phyloP scores from a whole-genome alignment of 37 sponge, comb jelly and placozoan species.

The Corticium candelabrum region DNA sequence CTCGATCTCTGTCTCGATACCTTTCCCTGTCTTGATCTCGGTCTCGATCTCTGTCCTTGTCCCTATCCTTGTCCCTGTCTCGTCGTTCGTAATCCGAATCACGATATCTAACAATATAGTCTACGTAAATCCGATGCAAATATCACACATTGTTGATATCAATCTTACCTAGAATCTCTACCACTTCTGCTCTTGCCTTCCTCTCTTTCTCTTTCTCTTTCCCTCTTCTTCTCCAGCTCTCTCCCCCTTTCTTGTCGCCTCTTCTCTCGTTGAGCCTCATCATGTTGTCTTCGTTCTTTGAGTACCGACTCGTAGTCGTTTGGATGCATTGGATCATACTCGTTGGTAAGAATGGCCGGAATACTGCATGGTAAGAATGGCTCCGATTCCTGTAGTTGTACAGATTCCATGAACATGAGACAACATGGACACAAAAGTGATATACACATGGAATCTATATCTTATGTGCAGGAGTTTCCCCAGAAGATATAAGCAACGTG shows the following conservation, averaged over 20 bases:
- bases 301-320: slow-evolving; percentile 72
- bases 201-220: not conserved
- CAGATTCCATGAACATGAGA: no score
- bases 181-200: not conserved
- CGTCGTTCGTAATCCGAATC: no score
- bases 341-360: slow-evolving; percentile 27
- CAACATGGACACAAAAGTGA: no score
- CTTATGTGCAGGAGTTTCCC: no score
- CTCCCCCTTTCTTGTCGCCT: not conserved
- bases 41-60: not conserved
- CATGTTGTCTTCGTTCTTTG: slow-evolving; percentile 17
- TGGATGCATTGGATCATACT: slow-evolving; percentile 90
- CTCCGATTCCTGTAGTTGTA: no score
- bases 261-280: slow-evolving; percentile 6
- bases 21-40: not conserved
- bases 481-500: no score
- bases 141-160: not conserved
- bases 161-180: not conserved
- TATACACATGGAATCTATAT: no score
- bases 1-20: not conserved
- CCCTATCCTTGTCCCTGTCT: not conserved
- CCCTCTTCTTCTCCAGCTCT: slow-evolving; percentile 2
- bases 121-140: no score
- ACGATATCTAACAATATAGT: no score
- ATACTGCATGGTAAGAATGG: not conserved